Conservation (phyloP, 2,113 vertebrate species). For the Sigmodon hispidus region DNA sequence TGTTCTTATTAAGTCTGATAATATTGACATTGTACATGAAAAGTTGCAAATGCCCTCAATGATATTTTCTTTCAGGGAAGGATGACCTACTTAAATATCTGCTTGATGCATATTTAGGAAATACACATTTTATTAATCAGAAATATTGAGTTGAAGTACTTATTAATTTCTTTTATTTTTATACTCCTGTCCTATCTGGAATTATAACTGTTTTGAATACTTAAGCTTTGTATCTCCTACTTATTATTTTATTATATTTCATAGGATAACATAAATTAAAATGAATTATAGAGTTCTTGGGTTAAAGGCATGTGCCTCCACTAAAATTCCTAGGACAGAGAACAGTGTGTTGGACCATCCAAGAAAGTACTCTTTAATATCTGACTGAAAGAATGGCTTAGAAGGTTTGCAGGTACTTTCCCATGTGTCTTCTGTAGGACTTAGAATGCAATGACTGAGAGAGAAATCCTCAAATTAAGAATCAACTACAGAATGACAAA, state of each 20-base stretch:
- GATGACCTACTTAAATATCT: not conserved
- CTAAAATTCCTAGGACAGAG: not conserved
- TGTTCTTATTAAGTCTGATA: not conserved
- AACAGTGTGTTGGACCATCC: not conserved
- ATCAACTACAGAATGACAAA: not conserved
- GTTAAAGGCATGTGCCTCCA: not conserved
- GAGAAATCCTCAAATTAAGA: not conserved
- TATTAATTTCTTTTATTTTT: not conserved
- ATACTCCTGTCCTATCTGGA: not conserved
- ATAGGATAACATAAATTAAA: not conserved
- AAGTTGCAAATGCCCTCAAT: not conserved
- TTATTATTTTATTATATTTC: not conserved
- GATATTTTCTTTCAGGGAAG: not conserved
- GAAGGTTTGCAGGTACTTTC: not conserved
- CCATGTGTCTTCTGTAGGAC: not conserved
- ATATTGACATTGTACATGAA: not conserved
- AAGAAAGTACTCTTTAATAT: slow-evolving; percentile 18
- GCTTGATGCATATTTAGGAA: not conserved
- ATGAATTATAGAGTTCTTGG: not conserved
- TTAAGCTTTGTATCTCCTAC: not conserved
- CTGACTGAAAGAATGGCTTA: not conserved
- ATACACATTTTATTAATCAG: not conserved
- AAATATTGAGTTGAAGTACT: not conserved
- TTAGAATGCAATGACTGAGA: slow-evolving; percentile 11
- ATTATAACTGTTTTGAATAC: not conserved